phyloP scores from a whole-genome alignment of 2,113 vertebrate genomes.

The Diphyllodes magnificus region DNA sequence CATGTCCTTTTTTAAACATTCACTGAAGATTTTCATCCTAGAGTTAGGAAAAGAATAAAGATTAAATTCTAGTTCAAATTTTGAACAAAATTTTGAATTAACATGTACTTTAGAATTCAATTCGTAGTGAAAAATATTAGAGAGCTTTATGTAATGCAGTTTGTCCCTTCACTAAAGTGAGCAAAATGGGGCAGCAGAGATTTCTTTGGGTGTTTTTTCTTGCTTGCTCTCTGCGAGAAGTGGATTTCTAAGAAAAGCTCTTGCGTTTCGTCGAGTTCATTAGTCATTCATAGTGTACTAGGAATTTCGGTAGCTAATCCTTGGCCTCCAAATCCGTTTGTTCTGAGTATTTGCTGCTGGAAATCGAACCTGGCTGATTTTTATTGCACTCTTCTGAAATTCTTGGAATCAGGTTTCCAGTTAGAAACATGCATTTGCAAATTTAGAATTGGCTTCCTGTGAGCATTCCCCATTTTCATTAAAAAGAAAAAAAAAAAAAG shows the following conservation, averaged over 20 bases:
- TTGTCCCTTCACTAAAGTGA: background rate
- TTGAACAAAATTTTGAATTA: background rate
- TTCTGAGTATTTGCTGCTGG: slow-evolving; percentile 7
- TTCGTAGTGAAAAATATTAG: background rate
- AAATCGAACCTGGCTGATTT: background rate
- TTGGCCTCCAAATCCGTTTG: background rate
- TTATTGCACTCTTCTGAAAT: background rate
- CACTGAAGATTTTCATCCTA: background rate
- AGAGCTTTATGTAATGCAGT: background rate
- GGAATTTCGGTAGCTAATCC: slow-evolving; percentile 32
- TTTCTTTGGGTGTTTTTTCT: background rate
- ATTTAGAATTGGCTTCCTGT: slow-evolving; percentile 10
- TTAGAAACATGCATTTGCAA: slow-evolving; percentile 24
- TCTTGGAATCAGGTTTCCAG: slow-evolving; percentile 34
- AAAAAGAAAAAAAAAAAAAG: background rate
- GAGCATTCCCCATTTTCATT: slow-evolving; percentile 16
- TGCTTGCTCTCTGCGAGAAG: background rate
- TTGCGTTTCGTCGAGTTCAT: background rate
- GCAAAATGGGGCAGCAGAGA: background rate
- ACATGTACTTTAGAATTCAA: background rate
- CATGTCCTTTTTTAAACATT: background rate
- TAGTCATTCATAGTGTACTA: slow-evolving; percentile 17
- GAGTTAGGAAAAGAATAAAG: background rate
- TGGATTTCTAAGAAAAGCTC: slow-evolving; percentile 37
- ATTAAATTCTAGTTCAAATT: background rate